phyloP scores from a whole-genome alignment of 2,113 vertebrate genomes.

The Myotis yumanensis region DNA sequence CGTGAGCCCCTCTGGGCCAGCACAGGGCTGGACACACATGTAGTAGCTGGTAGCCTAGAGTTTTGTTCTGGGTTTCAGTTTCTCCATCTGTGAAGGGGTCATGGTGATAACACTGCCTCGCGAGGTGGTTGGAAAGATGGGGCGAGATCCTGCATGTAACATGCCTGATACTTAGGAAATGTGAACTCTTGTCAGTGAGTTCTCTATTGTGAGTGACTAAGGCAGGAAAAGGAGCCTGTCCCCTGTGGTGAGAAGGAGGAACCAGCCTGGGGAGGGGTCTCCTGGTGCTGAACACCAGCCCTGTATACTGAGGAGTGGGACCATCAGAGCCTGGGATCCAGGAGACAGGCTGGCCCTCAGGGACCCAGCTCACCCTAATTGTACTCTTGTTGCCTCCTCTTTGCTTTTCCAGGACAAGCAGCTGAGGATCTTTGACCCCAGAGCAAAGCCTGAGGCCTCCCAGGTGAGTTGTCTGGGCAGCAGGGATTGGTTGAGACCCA shows the following conservation, averaged over 20 bases:
- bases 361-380: background rate
- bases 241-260: background rate
- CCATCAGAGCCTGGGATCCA: background rate
- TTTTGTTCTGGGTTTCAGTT: background rate
- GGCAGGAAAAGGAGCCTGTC: background rate
- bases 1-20: background rate
- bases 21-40: background rate
- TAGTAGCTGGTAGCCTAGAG: background rate
- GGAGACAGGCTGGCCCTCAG: background rate
- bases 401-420: slow-evolving; percentile 92
- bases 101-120: no score
- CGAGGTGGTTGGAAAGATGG: background rate
- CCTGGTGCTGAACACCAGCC: background rate
- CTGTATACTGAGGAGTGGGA: background rate
- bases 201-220: background rate
- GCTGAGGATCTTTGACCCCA: slow-evolving; percentile 94
- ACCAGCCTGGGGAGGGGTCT: background rate
- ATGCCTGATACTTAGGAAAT: background rate
- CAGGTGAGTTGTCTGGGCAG: slow-evolving; percentile 86
- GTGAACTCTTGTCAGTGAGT: background rate
- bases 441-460: slow-evolving; percentile 87
- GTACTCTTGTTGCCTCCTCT: background rate
- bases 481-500: background rate
- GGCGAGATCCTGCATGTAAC: background rate
- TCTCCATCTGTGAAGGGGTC: background rate